phyloP scores from a whole-genome alignment of 2,797 vertebrate genomes.

The Eutrigla gurnardus region DNA sequence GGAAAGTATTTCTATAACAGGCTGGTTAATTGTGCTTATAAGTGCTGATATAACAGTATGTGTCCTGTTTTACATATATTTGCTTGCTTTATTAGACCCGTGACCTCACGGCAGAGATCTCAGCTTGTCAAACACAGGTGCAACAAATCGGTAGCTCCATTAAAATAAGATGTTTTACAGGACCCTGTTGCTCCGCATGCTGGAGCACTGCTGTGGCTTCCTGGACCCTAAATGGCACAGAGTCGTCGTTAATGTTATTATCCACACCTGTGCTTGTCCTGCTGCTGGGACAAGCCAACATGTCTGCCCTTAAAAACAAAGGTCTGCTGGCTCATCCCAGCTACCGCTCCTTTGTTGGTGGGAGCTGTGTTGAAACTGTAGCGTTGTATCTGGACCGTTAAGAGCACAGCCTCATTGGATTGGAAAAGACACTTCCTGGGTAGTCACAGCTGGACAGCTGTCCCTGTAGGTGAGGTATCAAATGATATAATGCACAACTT shows the following conservation, averaged over 20 bases:
- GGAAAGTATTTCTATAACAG: too few relatives aligned
- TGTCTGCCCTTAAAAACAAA: background rate
- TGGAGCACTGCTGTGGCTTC: background rate
- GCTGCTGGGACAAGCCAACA: background rate
- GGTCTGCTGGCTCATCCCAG: background rate
- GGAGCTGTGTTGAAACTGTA: conserved; percentile 13
- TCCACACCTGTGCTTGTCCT: background rate
- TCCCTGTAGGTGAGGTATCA: conserved; percentile 31
- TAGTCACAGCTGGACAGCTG: conserved; percentile 21
- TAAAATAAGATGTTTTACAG: background rate
- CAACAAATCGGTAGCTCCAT: background rate
- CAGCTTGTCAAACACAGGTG: background rate
- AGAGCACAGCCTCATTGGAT: conserved; percentile 11
- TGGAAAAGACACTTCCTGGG: conserved; percentile 5
- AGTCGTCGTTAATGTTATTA: background rate
- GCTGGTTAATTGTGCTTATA: too few relatives aligned
- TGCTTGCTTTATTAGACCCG: background rate
- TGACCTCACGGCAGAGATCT: background rate
- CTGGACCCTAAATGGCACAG: background rate
- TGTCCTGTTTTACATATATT: background rate
- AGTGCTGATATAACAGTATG: background rate
- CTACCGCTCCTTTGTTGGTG: background rate
- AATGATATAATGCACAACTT: background rate
- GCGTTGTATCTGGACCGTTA: background rate
- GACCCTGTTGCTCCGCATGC: background rate